Evolutionary conservation across 2,888 invertebrate genomes (phyloP), one percentile per base, ranked within the genome.

Genomic region (Cosmopolites sordidus): DNA sequence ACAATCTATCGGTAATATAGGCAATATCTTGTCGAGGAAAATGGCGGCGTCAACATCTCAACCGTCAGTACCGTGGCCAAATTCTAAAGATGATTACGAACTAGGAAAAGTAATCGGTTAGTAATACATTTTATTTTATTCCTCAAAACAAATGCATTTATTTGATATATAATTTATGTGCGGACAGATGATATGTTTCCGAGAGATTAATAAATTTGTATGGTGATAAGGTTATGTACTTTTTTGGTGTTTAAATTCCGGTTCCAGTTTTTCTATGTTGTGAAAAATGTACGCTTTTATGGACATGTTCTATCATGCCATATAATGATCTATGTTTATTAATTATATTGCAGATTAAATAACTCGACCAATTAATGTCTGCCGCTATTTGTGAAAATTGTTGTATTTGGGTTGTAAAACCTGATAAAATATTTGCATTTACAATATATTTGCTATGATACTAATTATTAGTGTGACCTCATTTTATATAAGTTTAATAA

Each of bases 91-190:
- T 71, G 91, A 92, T 75, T 96, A 96, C 76, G 92, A 93, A 76
- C 77, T 96, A 67, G 84, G 87, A 65, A 94, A 95, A 78, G 90
- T 95, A 68, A 95, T 96, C 70, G 92, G 92, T 90, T 77, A 79
- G 83, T 81, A 70, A 60, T 30, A 17, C 11, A 33, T 16, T 47
- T 18, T 8, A 56, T 63, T 43, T 40, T 47, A 50, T 60, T 60
- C 56, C 43, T 14, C 48, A 29, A 48, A 16, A 51, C 56, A 52
- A 51, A 41, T 42, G 27, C 58, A 49, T 50, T 40, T 58, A 22
- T 50, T 60, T 54, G 48, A 43, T 60, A 49, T 57, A 54, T 54
- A 47, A 58, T 16, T 53, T 16, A 16, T 48, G 2, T 6, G 43
- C 37, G 48, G 45, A 54, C 56, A 56, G 47, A 22, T 16, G 9